Percentiles rank a stretch among this genome's conserved stretches.
These are phyloP conservation scores for Odontomachus brunneus DNA, from an alignment of 1,140 invertebrate species.

Conservation along the genomic window DNA sequence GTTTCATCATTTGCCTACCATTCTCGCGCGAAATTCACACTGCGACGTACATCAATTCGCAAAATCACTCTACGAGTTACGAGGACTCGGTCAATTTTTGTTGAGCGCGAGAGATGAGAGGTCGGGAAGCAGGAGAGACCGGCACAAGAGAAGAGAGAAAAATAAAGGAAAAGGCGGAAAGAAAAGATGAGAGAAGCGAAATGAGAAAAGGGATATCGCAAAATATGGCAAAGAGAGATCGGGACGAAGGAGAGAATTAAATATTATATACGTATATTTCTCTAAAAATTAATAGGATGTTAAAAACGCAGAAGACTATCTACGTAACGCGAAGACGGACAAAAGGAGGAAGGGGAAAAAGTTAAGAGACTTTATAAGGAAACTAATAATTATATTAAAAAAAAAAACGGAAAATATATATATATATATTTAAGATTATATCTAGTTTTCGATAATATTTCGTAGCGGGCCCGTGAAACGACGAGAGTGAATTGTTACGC, in stretches of 20 bases:
- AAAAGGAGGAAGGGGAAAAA: constrained; percentile 20
- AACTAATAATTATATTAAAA: constrained; percentile 49
- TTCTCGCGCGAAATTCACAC: constrained; percentile 19
- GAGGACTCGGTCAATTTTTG: constrained; percentile 25
- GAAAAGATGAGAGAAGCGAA: not conserved
- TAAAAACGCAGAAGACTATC: constrained; percentile 58
- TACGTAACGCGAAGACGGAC: constrained; percentile 45
- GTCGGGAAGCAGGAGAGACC: constrained; percentile 8
- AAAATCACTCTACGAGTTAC: constrained; percentile 20
- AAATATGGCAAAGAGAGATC: not conserved
- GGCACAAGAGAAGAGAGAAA: constrained; percentile 25
- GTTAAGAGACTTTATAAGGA: constrained; percentile 38
- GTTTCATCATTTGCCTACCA: not conserved
- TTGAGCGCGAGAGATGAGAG: not conserved
- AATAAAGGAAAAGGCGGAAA: not conserved
- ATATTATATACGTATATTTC: constrained; percentile 71
- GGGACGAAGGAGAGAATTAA: constrained; percentile 45
- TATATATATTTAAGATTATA: constrained; percentile 49
- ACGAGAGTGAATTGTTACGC: constrained; percentile 18
- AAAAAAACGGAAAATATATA: constrained; percentile 12
- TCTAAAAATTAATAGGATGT: constrained; percentile 65
- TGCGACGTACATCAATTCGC: constrained; percentile 57
- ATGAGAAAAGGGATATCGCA: constrained; percentile 35
- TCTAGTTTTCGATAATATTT: constrained; percentile 67
- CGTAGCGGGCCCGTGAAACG: constrained; percentile 46